Evolutionary conservation across 2,113 vertebrate genomes (phyloP), one percentile per base, ranked within the genome.

Genomic region (Campylorhamphus procurvoides): DNA sequence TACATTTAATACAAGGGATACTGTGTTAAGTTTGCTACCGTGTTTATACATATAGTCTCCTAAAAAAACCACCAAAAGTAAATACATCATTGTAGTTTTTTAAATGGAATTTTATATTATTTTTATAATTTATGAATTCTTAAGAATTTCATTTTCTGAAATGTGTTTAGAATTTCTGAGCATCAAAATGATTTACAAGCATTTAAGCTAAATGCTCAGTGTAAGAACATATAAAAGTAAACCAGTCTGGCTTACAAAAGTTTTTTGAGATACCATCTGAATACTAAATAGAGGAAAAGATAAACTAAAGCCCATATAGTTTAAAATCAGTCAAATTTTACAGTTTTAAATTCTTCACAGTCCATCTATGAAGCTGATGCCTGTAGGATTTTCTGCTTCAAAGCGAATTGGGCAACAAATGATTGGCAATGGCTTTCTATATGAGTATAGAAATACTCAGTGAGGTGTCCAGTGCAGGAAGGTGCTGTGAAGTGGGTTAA

Each of bases 361-460:
- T 40, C 37, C 16, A 25, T 74, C 35, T n/a, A 4, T 40, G 27
- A 90, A 80, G 55, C 2, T 59, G 50, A 49, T 80, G 17, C 28
- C 25, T 35, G 5, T 67, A 93, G 35, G 28, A 58, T 80, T 88
- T 87, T 83, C 49, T 88, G 37, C 56, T 58, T 60, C 56, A 56
- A 42, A 83, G 23, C 6, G 3, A 15, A 16, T 53, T 62, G 46
- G 33, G 31, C 49, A 77, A 68, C 17, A 23, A 29, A 9, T 27
- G 60, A 29, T 55, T 49, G 42, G 27, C 13, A 9, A 0, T 50
- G 37, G 10, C 22, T 49, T 10, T 49, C 31, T 56, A 0, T 47
- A 7, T 33, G 16, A 35, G 18, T 77, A 4, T 3, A 19, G 23
- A 80, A 42, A 29, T 25, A 24, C 18, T 27, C 14, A 2, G 0